These are phyloP conservation scores for Bemisia tabaci DNA, from an alignment of 1,140 invertebrate genomes.

Conservation along the genomic window DNA sequence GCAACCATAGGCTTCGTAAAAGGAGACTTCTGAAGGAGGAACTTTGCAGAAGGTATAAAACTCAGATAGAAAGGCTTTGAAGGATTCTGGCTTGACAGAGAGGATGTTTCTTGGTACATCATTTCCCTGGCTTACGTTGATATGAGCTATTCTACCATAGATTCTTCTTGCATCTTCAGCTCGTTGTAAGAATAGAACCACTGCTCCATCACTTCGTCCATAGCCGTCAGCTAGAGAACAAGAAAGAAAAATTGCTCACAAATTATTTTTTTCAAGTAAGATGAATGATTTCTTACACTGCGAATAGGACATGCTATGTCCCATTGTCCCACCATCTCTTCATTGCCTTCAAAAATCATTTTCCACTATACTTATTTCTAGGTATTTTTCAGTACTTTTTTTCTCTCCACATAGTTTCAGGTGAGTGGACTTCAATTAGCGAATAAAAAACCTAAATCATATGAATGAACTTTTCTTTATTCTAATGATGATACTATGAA, in stretches of 20 bases:
- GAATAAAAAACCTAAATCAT: too few species aligned
- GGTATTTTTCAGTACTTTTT: too few species aligned
- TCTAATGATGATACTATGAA: too few species aligned
- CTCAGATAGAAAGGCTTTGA: not conserved
- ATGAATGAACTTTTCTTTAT: too few species aligned
- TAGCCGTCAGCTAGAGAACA: slow-evolving; percentile 22
- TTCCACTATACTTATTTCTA: too few species aligned
- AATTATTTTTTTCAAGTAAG: not conserved
- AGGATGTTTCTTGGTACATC: not conserved
- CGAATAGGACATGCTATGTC: not conserved
- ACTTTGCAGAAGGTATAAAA: not conserved
- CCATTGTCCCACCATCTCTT: too few species aligned
- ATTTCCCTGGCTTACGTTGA: slow-evolving; percentile 36
- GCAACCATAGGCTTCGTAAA: not conserved
- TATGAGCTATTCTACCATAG: slow-evolving; percentile 42
- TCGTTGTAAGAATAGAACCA: slow-evolving; percentile 43
- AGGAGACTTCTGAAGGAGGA: not conserved
- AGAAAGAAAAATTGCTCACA: not conserved
- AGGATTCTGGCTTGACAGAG: not conserved
- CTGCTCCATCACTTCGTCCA: slow-evolving; percentile 18
- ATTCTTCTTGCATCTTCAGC: slow-evolving; percentile 36
- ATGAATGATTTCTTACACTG: not conserved
- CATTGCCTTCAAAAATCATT: too few species aligned
- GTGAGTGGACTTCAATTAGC: too few species aligned
- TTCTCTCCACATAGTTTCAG: too few species aligned